These are phyloP conservation scores for Agelaius tricolor DNA, from an alignment of 2,113 vertebrate species.

Conservation along the genomic window DNA sequence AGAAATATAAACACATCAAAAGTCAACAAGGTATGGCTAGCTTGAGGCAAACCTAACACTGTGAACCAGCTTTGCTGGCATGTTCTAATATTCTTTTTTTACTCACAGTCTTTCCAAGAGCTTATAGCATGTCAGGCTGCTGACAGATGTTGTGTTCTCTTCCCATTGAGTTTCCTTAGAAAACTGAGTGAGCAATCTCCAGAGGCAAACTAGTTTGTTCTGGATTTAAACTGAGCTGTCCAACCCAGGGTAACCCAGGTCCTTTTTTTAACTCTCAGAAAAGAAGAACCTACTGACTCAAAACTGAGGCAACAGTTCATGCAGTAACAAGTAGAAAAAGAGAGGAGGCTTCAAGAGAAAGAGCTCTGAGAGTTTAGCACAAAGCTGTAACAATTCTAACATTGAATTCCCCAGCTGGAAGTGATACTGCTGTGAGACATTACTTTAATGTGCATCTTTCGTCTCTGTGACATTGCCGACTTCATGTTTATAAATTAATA, in stretches of 20 bases:
- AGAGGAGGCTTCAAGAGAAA: neutral
- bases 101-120: neutral
- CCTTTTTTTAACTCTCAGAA: neutral
- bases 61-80: neutral
- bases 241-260: neutral
- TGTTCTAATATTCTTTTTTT: neutral
- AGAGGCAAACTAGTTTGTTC: neutral
- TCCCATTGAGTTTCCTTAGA: neutral
- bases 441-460: neutral
- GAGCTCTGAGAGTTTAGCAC: neutral
- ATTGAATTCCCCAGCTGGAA: neutral
- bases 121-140: neutral
- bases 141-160: neutral
- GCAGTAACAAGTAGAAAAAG: neutral
- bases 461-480: neutral
- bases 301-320: neutral
- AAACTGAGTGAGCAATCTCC: neutral
- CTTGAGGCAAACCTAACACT: neutral
- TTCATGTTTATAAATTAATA: constrained; percentile 10
- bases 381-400: neutral
- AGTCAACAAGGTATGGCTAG: neutral
- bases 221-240: neutral
- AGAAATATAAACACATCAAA: neutral
- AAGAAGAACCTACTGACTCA: neutral
- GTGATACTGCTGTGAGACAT: neutral